Evolutionary conservation across 2,797 vertebrate species (phyloP).

Genomic region (Oreochromis mossambicus): DNA sequence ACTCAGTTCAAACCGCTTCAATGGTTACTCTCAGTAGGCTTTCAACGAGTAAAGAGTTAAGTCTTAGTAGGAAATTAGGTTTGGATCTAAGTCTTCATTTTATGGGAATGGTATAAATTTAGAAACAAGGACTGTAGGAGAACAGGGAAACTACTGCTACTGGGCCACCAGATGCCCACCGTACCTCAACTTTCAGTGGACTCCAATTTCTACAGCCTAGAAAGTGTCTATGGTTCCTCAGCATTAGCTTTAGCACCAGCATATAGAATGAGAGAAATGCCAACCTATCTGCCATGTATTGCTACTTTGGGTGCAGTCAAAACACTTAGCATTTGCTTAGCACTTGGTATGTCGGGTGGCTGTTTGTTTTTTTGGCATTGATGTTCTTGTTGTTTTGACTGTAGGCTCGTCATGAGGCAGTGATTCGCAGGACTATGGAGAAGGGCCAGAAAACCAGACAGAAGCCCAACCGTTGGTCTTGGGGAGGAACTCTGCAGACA

Average conservation of each 20-base stretch:
- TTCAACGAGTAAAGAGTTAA: background rate
- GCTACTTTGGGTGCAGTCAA: background rate
- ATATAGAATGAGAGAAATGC: background rate
- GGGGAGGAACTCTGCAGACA: conserved; percentile 81
- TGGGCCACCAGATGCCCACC: background rate
- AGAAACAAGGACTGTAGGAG: background rate
- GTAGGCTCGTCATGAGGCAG: conserved; percentile 91
- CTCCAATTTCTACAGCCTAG: background rate
- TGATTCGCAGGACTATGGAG: conserved; percentile 88
- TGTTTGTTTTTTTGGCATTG: background rate
- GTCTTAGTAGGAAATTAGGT: background rate
- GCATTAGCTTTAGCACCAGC: background rate
- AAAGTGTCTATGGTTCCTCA: background rate
- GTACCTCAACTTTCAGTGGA: background rate
- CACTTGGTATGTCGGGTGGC: background rate
- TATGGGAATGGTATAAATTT: fast-evolving
- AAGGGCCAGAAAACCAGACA: conserved; percentile 85
- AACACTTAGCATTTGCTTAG: background rate
- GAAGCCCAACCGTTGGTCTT: conserved; percentile 91
- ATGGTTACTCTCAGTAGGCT: background rate
- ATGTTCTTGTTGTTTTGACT: background rate
- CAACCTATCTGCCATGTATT: background rate
- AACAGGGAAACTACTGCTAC: background rate
- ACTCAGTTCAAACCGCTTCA: background rate
- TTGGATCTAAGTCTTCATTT: background rate